These are phyloP conservation scores for Parambassis ranga DNA, from an alignment of 2,797 vertebrate species.

Conservation along the genomic window DNA sequence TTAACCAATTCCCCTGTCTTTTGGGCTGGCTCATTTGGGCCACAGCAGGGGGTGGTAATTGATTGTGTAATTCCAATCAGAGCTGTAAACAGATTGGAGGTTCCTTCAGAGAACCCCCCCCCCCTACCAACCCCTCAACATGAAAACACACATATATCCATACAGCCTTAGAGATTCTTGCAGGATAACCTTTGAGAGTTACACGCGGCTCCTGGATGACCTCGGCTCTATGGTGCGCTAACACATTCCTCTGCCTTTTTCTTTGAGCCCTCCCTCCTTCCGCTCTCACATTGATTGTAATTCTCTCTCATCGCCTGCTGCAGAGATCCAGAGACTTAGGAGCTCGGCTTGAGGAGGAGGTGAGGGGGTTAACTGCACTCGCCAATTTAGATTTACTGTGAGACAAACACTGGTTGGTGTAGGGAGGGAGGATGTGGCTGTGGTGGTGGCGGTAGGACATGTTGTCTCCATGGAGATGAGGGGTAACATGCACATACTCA, in stretches of 20 bases:
- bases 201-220: slow-evolving; percentile 33
- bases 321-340: slow-evolving; percentile 39
- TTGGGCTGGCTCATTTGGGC: slow-evolving; percentile 83
- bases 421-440: not conserved
- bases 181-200: slow-evolving; percentile 21
- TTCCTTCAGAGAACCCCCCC: slow-evolving; percentile 62
- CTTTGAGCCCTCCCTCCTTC: not conserved
- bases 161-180: slow-evolving; percentile 50
- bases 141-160: slow-evolving; percentile 12
- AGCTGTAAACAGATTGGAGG: slow-evolving; percentile 78
- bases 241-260: slow-evolving; percentile 45
- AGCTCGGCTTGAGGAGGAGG: slow-evolving; percentile 36
- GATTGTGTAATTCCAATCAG: slow-evolving; percentile 80
- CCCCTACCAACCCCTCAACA: not conserved
- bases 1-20: slow-evolving; percentile 86
- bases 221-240: slow-evolving; percentile 46
- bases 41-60: slow-evolving; percentile 74
- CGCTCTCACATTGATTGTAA: slow-evolving; percentile 48
- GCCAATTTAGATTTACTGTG: slow-evolving; percentile 77
- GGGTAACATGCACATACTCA: slow-evolving; percentile 34
- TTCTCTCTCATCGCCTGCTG: slow-evolving; percentile 48
- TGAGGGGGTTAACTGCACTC: slow-evolving; percentile 70
- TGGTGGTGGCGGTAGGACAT: slow-evolving; percentile 4
- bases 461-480: slow-evolving; percentile 73
- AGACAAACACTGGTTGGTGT: slow-evolving; percentile 62